Percentiles rank a stretch among this genome's conserved stretches.
Conservation (phyloP, 2,797 vertebrate species). For the Atherinosoma microstoma region DNA sequence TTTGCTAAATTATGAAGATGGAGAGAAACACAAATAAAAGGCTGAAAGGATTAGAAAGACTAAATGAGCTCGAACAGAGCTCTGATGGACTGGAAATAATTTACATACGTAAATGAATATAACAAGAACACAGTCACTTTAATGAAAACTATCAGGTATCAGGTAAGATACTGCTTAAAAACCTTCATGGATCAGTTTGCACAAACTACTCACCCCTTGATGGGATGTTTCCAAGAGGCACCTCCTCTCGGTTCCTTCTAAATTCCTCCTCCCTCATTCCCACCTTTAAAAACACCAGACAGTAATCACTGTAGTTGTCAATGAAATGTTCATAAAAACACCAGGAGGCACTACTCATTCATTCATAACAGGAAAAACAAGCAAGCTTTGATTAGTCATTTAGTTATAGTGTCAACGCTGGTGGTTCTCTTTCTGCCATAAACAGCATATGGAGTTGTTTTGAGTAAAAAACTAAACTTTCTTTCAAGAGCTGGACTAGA, state of each 20-base stretch:
- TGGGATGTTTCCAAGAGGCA: conserved; percentile 71
- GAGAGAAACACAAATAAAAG: conserved; percentile 24
- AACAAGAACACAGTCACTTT: not conserved
- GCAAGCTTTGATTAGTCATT: not conserved
- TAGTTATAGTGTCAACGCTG: not conserved
- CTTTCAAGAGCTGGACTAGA: not conserved
- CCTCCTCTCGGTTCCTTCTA: conserved; percentile 60
- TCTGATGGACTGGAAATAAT: conserved; percentile 9
- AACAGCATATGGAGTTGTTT: not conserved
- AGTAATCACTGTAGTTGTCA: not conserved
- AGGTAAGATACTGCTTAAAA: not conserved
- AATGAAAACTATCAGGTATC: not conserved
- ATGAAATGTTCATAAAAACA: not conserved
- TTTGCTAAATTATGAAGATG: conserved; percentile 21
- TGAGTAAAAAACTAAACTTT: not conserved
- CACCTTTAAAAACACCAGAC: conserved; percentile 35
- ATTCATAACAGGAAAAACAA: not conserved
- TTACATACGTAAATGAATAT: conserved; percentile 2
- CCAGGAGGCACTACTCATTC: not conserved
- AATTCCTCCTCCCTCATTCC: conserved; percentile 53
- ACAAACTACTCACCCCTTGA: conserved; percentile 77
- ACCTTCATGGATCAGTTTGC: not conserved
- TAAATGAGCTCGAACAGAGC: conserved; percentile 11
- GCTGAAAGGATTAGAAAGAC: conserved; percentile 35
- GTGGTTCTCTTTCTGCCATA: not conserved